Conservation (phyloP, 2,888 invertebrate species). For the Corythucha ciliata region DNA sequence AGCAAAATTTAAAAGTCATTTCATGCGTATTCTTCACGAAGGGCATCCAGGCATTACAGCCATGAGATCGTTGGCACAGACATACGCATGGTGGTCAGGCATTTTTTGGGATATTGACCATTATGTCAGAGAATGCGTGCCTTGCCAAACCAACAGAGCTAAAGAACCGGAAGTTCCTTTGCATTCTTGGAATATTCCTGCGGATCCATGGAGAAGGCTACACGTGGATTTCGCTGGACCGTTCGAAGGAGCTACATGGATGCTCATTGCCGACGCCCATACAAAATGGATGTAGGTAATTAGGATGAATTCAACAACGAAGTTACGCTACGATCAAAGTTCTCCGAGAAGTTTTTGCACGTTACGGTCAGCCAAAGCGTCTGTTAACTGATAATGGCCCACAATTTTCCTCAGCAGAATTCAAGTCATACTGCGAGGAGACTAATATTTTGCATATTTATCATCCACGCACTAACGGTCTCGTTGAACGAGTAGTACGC, state of each 20-base stretch:
- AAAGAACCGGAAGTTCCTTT: slow-evolving; percentile 26
- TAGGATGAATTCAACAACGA: slow-evolving; percentile 19
- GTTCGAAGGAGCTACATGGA: slow-evolving; percentile 29
- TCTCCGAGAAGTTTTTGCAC: slow-evolving; percentile 14
- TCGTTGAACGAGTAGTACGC: slow-evolving; percentile 35
- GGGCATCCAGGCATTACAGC: slow-evolving; percentile 30
- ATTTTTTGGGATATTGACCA: not conserved
- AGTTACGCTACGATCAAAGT: not conserved
- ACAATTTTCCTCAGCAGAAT: not conserved
- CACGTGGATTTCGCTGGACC: slow-evolving; percentile 34
- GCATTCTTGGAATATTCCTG: slow-evolving; percentile 32
- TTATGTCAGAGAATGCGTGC: slow-evolving; percentile 2
- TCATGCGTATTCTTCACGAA: slow-evolving; percentile 19
- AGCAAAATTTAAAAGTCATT: not conserved
- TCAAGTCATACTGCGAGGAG: not conserved
- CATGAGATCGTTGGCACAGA: not conserved
- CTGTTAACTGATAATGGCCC: slow-evolving; percentile 8
- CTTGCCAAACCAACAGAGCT: slow-evolving; percentile 27
- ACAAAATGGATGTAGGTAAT: slow-evolving; percentile 28
- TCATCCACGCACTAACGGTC: slow-evolving; percentile 33
- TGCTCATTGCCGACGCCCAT: slow-evolving; percentile 34
- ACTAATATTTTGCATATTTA: slow-evolving; percentile 11
- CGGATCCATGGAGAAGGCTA: slow-evolving; percentile 30
- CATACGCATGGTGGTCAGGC: slow-evolving; percentile 2
- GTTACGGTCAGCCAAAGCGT: slow-evolving; percentile 29